Evolutionary conservation across 2,888 invertebrate genomes (phyloP).

Genomic region (Ophion ventricosus): DNA sequence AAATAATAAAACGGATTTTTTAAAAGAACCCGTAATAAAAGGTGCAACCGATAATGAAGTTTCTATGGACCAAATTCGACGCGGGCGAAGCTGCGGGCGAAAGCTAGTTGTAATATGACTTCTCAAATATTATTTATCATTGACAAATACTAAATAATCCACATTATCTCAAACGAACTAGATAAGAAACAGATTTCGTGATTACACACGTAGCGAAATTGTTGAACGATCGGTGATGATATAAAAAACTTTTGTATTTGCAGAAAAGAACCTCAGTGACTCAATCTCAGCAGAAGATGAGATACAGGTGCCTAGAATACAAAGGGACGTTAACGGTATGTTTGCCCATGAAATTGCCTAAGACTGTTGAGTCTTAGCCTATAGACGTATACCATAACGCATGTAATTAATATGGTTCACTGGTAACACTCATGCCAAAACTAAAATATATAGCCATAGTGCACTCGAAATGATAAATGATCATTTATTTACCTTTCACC

Average conservation of each 20-base stretch:
- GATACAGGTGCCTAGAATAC: constrained; percentile 73
- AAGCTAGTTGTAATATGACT: too few relatives aligned
- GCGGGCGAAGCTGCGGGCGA: too few relatives aligned
- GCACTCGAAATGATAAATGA: constrained; percentile 63
- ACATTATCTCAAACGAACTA: background rate
- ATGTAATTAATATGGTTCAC: constrained; percentile 56
- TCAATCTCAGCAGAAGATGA: constrained; percentile 65
- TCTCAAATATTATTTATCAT: background rate
- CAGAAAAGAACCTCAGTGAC: constrained; percentile 52
- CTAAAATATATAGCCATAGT: constrained; percentile 61
- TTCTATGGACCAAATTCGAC: too few relatives aligned
- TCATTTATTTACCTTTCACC: constrained; percentile 62
- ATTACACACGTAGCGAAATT: background rate
- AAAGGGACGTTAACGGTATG: constrained; percentile 80
- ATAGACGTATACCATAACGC: background rate
- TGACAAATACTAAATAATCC: background rate
- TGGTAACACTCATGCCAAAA: constrained; percentile 64
- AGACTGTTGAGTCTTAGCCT: constrained; percentile 13
- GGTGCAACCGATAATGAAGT: too few relatives aligned
- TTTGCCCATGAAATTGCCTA: constrained; percentile 25
- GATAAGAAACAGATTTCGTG: background rate
- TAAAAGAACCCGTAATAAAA: too few relatives aligned
- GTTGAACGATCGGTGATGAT: background rate
- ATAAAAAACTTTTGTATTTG: constrained; percentile 29
- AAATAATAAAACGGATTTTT: too few relatives aligned